phyloP scores from a whole-genome alignment of 1,140 invertebrate genomes.

The Rhagoletis zephyria region DNA sequence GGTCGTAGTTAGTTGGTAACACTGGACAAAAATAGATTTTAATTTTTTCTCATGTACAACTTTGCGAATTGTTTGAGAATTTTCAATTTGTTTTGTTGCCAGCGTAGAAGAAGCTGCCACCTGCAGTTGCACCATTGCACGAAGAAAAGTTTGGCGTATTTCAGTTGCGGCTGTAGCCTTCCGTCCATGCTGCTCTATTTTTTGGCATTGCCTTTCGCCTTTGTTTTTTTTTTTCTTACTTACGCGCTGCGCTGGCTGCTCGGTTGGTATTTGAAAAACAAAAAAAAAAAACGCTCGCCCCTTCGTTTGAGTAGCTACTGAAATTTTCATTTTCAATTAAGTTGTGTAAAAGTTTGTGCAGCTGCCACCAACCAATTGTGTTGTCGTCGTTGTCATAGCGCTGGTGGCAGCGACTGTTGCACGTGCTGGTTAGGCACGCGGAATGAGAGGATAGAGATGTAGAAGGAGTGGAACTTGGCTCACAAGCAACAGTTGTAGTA shows the following conservation, averaged over 20 bases:
- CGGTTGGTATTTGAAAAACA: not conserved
- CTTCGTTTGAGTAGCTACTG: conserved; percentile 41
- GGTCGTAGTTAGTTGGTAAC: conserved; percentile 26
- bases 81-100: conserved; percentile 42
- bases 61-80: conserved; percentile 19
- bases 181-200: not conserved
- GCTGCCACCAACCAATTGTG: not conserved
- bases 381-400: not conserved
- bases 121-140: not conserved
- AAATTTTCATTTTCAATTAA: conserved; percentile 56
- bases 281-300: conserved; percentile 28
- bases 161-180: conserved; percentile 32
- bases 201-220: not conserved
- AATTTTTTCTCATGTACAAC: conserved; percentile 2
- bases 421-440: not conserved
- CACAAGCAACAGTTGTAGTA: not conserved
- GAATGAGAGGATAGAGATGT: no score
- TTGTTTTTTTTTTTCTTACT: not conserved
- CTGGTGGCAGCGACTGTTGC: not conserved
- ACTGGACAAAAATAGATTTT: conserved; percentile 45
- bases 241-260: not conserved
- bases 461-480: not conserved
- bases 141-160: not conserved
- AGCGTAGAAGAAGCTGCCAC: conserved; percentile 25
- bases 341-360: conserved; percentile 46